A percentile compares a stretch with the other conserved stretches of the same genome.
Evolutionary conservation across 1,140 invertebrate genomes (phyloP).

Genomic region (Ladona fulva): DNA sequence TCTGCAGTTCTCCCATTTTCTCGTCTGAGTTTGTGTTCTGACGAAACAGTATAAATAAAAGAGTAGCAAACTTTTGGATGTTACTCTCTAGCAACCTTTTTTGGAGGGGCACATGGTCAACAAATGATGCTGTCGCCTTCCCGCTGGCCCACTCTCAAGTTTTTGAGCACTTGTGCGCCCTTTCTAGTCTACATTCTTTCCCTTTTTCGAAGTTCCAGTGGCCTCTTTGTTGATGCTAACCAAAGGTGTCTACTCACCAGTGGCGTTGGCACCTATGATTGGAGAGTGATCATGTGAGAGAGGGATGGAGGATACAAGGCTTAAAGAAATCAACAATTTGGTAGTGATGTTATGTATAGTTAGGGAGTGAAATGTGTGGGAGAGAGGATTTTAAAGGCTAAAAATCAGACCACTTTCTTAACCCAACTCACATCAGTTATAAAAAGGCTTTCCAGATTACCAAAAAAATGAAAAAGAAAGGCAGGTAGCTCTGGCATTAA

Average conservation of each 20-base stretch:
- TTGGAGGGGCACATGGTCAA: neutral
- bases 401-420: neutral
- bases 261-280: neutral
- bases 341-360: too few species aligned
- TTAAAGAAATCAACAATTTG: neutral
- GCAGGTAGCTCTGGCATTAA: neutral
- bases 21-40: neutral
- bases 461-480: neutral
- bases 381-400: too few species aligned
- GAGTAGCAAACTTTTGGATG: neutral
- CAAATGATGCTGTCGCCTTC: neutral
- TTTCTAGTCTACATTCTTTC: constrained; percentile 10
- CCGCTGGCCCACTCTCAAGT: neutral
- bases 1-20: neutral
- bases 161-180: neutral
- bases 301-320: neutral
- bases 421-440: neutral
- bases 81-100: neutral
- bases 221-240: neutral
- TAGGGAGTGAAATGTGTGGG: too few species aligned
- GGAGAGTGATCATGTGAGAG: neutral
- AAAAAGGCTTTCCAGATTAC: neutral
- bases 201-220: constrained; percentile 8
- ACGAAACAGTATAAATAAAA: neutral
- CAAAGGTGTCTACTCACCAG: neutral